phyloP scores from a whole-genome alignment of 2,797 vertebrate genomes.

The Crenichthys baileyi region DNA sequence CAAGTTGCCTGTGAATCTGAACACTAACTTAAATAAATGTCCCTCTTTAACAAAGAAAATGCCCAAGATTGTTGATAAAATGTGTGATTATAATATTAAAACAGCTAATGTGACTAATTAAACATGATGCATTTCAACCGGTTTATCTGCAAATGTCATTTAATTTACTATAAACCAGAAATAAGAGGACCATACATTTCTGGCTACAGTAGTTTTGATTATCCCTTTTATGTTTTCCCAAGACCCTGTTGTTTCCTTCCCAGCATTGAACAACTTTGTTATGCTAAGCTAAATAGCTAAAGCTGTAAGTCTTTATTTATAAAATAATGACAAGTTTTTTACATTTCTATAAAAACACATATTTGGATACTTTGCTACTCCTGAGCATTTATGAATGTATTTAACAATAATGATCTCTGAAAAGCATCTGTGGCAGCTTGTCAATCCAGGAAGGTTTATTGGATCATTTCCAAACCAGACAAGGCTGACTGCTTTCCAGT shows the following conservation, averaged over 20 bases:
- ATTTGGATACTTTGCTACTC: background rate
- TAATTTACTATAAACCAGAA: background rate
- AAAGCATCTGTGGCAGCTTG: background rate
- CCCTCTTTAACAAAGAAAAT: background rate
- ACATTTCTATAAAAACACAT: background rate
- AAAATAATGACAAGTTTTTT: background rate
- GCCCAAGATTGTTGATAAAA: background rate
- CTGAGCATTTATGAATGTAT: background rate
- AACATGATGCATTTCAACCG: background rate
- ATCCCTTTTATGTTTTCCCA: conserved; percentile 3
- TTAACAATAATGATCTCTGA: background rate
- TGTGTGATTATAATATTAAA: background rate
- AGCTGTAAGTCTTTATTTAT: background rate
- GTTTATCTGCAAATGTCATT: background rate
- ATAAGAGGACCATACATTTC: background rate
- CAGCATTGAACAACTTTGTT: background rate
- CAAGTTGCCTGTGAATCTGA: background rate
- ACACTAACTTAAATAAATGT: background rate
- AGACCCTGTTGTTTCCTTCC: background rate
- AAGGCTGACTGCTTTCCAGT: background rate
- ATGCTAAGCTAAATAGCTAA: background rate
- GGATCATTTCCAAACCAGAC: background rate
- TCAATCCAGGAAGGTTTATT: background rate
- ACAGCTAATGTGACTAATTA: background rate
- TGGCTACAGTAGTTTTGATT: background rate